Base-by-base conservation (phyloP, 2,113 vertebrate genomes). In the Psephotus haematonotus region DNA sequence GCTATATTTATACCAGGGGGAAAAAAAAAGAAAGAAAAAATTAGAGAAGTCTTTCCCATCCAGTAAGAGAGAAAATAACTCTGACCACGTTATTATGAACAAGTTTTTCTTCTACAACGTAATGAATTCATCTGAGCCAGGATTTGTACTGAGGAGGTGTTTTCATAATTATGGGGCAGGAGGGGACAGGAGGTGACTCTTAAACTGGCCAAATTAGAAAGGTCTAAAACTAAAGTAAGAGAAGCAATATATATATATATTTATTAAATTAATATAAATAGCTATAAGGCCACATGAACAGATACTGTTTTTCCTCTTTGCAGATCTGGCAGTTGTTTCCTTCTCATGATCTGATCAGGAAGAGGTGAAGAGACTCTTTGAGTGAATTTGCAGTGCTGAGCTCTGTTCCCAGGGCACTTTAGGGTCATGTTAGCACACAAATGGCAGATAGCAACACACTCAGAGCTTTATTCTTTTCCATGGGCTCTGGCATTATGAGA, bases 1-100 rank as follows among this genome's bases (percentile, higher is more conserved):
- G 75, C 88, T 96, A 92, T 95, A 95, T 95, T 92, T 93, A 65
- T 82, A 87, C 23, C 27, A 62, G 37, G 29, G 1, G 23, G 20
- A 46, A 46, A 47, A 47, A 82, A 93, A 92, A 74, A 67, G 9
- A 59, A 59, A 52, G 22, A 80, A 85, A 72, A 37, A 72, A 86
- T 75, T 71, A 93, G 72, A 95, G 78, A 94, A 97, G 92, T 65
- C 39, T 93, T 92, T 90, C 95, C 94, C 92, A 97, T 95, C 97
- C 94, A 92, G 79, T 86, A 89, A 95, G 91, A 74, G 86, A 95
- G 89, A 97, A 97, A 96, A 97, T 93, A 97, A 80, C 92, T 91
- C 92, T 87, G 75, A 93, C 92, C 94, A 67, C 84, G 39, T 53
- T 87, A 93, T 86, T 94, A 82, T 50, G 86, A 97, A 96, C 88